A percentile compares a stretch with the other conserved stretches of the same genome.
Conservation (phyloP, 1,140 invertebrate species). For the Neuroterus valhalla region DNA sequence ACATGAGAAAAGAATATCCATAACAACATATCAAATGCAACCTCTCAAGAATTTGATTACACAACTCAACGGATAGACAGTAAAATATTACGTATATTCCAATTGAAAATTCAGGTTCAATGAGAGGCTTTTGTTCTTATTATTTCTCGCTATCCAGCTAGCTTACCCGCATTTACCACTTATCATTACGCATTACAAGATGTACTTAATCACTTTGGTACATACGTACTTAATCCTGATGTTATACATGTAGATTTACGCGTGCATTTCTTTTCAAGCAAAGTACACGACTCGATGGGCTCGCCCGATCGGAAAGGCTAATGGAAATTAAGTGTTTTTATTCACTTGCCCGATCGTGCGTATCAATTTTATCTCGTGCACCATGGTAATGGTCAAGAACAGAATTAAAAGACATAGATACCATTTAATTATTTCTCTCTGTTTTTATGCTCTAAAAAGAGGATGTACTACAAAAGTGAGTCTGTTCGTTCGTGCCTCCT, state of each 20-base stretch:
- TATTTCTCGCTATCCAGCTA: neutral
- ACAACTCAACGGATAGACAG: neutral
- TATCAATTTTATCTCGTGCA: constrained; percentile 25
- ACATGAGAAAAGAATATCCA: constrained; percentile 1
- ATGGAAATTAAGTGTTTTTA: constrained; percentile 31
- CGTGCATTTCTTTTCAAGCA: constrained; percentile 5
- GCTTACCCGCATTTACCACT: constrained; percentile 6
- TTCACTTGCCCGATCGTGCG: constrained; percentile 23
- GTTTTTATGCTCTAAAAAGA: neutral
- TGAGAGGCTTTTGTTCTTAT: neutral
- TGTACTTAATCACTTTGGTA: constrained; percentile 10
- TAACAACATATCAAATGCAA: neutral
- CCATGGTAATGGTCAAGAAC: constrained; percentile 9
- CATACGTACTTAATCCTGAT: constrained; percentile 10
- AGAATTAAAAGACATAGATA: constrained; percentile 12
- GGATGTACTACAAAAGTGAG: neutral
- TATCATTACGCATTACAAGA: constrained; percentile 22
- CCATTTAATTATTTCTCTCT: constrained; percentile 27
- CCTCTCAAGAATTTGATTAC: neutral
- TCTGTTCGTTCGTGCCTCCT: neutral
- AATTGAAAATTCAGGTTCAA: neutral
- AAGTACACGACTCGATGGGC: neutral
- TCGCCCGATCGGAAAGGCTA: constrained; percentile 4
- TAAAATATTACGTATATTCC: neutral
- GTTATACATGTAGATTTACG: constrained; percentile 19